phyloP scores from a whole-genome alignment of 2,888 invertebrate species.

The Leptarthrus brevirostris region DNA sequence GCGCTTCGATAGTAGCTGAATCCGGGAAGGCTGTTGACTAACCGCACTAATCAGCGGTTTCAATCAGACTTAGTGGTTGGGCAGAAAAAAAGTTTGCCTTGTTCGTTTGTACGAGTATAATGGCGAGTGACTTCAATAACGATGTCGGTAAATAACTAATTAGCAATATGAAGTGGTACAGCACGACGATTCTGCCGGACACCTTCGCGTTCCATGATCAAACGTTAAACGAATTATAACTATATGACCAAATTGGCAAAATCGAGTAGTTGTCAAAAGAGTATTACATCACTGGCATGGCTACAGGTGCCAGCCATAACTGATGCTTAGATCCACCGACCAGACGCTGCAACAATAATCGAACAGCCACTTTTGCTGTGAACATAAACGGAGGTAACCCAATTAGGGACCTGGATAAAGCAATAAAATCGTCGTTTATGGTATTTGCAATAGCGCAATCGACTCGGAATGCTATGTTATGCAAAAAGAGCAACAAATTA shows the following conservation, averaged over 20 bases:
- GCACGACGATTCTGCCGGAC: background rate
- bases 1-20: background rate
- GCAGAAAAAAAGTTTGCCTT: background rate
- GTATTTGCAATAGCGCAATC: constrained; percentile 12
- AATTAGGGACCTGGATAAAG: constrained; percentile 24
- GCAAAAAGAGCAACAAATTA: constrained; percentile 7
- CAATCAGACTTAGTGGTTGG: background rate
- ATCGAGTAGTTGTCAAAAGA: constrained; percentile 2
- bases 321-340: background rate
- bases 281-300: constrained; percentile 8
- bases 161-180: background rate
- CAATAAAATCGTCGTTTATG: constrained; percentile 30
- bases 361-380: constrained; percentile 8
- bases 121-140: background rate
- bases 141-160: background rate
- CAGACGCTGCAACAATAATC: background rate
- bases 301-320: background rate
- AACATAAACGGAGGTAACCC: constrained; percentile 23
- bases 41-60: background rate
- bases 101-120: background rate
- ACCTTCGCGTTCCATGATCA: constrained; percentile 5
- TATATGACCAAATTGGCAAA: constrained; percentile 15
- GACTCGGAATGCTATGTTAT: background rate
- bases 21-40: no score
- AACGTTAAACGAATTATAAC: background rate